These are phyloP conservation scores for Halesus radiatus DNA, from an alignment of 1,140 invertebrate genomes.

Conservation along the genomic window DNA sequence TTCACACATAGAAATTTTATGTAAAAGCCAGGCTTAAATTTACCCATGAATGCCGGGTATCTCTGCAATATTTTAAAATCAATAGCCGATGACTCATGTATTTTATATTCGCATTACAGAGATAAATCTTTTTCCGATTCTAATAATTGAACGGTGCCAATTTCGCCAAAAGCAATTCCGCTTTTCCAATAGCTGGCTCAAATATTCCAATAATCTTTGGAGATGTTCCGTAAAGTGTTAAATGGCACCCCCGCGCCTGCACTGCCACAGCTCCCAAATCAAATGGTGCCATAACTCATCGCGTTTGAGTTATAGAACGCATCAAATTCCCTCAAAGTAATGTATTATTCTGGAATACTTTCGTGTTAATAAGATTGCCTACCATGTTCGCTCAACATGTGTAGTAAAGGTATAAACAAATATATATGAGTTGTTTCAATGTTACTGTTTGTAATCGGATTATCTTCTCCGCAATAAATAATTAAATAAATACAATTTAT, in stretches of 20 bases:
- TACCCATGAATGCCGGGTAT: too few species aligned
- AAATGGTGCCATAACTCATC: too few species aligned
- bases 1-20: too few species aligned
- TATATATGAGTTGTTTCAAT: too few species aligned
- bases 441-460: too few species aligned
- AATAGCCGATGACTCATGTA: too few species aligned
- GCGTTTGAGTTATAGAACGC: neutral
- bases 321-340: neutral
- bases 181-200: constrained; percentile 40
- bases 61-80: too few species aligned
- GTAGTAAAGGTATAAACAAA: too few species aligned
- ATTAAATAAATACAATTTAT: too few species aligned
- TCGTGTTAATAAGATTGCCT: neutral
- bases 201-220: constrained; percentile 35
- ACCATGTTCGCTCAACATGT: neutral
- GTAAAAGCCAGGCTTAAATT: too few species aligned
- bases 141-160: constrained; percentile 35
- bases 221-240: constrained; percentile 5
- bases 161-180: constrained; percentile 29
- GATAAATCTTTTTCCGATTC: constrained; percentile 7
- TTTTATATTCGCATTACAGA: neutral
- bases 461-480: too few species aligned
- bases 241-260: neutral
- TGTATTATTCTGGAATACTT: neutral
- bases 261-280: neutral